Evolutionary conservation across 1,140 invertebrate species (phyloP).

Genomic region (Micrasema minimum): DNA sequence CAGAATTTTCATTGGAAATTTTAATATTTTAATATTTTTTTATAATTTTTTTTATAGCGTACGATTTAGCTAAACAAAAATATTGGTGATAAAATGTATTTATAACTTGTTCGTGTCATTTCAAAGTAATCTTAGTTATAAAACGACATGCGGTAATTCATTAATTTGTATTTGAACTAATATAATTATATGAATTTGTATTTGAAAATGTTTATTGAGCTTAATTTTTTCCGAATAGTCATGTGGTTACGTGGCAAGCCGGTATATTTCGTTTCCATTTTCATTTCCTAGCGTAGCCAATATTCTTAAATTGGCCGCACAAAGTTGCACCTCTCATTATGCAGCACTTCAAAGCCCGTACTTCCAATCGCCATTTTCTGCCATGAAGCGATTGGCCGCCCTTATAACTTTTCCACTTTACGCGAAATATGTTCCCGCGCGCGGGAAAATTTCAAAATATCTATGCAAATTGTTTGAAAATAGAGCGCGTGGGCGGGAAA

Average conservation of each 20-base stretch:
- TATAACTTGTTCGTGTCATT: too few relatives aligned
- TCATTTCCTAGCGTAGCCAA: background rate
- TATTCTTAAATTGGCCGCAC: slow-evolving; percentile 7
- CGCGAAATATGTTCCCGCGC: slow-evolving; percentile 39
- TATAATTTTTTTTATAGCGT: too few relatives aligned
- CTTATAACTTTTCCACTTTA: slow-evolving; percentile 54
- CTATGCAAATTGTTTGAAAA: slow-evolving; percentile 51
- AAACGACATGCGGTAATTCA: too few relatives aligned
- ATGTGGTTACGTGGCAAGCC: background rate
- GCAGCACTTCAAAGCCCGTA: slow-evolving; percentile 29
- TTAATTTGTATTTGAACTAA: too few relatives aligned
- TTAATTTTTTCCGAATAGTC: too few relatives aligned
- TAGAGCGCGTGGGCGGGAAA: slow-evolving; percentile 27
- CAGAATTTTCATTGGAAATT: too few relatives aligned
- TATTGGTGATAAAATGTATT: too few relatives aligned
- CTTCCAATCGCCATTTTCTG: slow-evolving; percentile 41
- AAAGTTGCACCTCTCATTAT: slow-evolving; percentile 27
- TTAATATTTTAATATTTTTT: too few relatives aligned
- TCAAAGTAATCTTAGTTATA: too few relatives aligned
- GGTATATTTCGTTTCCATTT: slow-evolving; percentile 1
- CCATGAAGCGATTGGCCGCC: slow-evolving; percentile 48
- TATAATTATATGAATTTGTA: too few relatives aligned
- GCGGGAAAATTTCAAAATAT: slow-evolving; percentile 52
- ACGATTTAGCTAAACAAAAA: too few relatives aligned
- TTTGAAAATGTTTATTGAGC: too few relatives aligned